phyloP scores from a whole-genome alignment of 2,113 vertebrate genomes.

The Odobenus rosmarus region DNA sequence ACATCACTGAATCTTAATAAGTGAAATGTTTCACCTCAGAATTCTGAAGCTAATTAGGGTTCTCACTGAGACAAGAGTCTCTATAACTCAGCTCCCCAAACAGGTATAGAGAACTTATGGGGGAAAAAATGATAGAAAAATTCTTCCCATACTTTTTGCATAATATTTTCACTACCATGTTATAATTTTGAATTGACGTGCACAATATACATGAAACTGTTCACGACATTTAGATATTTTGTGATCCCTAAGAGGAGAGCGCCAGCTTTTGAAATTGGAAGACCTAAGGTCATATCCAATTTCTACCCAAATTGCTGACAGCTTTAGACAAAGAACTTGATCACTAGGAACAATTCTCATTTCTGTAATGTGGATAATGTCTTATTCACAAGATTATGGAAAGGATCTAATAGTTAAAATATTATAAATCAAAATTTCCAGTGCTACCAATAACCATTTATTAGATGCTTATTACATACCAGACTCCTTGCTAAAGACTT shows the following conservation, averaged over 20 bases:
- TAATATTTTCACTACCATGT: neutral
- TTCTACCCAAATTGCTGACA: neutral
- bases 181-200: conserved; percentile 25
- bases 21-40: neutral
- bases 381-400: neutral
- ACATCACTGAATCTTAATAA: conserved; percentile 39
- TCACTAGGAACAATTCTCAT: neutral
- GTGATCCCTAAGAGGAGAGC: neutral
- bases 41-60: neutral
- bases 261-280: neutral
- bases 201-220: neutral
- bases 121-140: neutral
- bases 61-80: neutral
- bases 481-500: neutral
- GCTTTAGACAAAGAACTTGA: neutral
- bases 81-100: neutral
- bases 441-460: neutral
- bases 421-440: neutral
- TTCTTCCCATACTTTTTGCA: neutral
- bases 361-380: neutral
- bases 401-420: neutral
- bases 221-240: neutral
- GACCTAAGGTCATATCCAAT: neutral
- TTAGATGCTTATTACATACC: neutral
- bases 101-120: neutral